phyloP scores from a whole-genome alignment of 2,888 invertebrate genomes.

The Parnassius apollo region DNA sequence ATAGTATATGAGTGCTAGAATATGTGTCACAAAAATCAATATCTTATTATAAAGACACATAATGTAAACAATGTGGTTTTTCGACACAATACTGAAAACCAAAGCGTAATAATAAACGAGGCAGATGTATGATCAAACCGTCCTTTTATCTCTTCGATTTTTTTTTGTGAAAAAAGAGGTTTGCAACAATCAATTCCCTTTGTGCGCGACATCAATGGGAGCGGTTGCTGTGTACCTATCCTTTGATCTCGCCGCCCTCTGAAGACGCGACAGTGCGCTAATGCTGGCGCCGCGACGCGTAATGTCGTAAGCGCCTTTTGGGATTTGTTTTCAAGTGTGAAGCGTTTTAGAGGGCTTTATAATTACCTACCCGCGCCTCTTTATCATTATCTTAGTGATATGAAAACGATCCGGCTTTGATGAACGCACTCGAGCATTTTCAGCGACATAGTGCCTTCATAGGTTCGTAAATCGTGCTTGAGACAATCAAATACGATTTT shows the following conservation, averaged over 20 bases:
- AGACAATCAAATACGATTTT: too few species aligned
- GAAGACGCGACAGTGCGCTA: conserved; percentile 79
- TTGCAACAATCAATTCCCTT: conserved; percentile 81
- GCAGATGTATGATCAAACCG: conserved; percentile 68
- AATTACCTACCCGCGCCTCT: conserved; percentile 21
- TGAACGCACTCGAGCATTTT: conserved; percentile 5
- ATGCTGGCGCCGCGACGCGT: conserved; percentile 58
- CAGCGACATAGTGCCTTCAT: background rate
- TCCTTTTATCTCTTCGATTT: conserved; percentile 46
- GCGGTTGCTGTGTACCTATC: conserved; percentile 78
- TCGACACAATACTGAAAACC: conserved; percentile 29
- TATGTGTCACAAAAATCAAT: background rate
- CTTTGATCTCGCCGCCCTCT: conserved; percentile 80
- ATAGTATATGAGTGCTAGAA: too few species aligned
- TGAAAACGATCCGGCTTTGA: conserved; percentile 18
- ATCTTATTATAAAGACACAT: conserved; percentile 4
- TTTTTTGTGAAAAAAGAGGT: conserved; percentile 62
- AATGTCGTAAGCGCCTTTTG: conserved; percentile 54
- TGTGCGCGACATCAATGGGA: conserved; percentile 79
- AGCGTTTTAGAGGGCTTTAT: conserved; percentile 26
- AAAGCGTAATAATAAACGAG: conserved; percentile 44
- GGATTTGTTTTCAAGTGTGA: conserved; percentile 30
- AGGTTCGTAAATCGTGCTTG: too few species aligned
- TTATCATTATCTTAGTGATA: conserved; percentile 23
- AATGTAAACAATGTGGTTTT: conserved; percentile 20